Base-by-base conservation (phyloP, 2,113 vertebrate species). In the Piprites chloris region DNA sequence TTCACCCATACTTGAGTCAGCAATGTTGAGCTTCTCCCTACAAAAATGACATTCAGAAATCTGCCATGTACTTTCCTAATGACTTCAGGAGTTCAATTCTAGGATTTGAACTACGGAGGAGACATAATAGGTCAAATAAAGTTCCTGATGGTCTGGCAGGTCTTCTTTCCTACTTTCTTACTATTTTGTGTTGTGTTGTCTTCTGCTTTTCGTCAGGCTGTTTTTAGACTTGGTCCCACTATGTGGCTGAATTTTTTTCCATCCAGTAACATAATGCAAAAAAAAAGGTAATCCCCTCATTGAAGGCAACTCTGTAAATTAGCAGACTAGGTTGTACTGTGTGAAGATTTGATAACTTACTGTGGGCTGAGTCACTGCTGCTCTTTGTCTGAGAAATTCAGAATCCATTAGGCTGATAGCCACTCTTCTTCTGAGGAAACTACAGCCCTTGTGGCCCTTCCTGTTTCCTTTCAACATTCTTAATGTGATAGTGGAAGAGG, bases 381-480 rank as follows among this genome's bases (percentile, higher is more conserved):
- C 80, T 95, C 85, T 97, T 97, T 96, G 95, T 97, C 91, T 95
- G 87, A 97, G 96, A 94, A 97, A 95, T 56, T 89, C 92, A 94
- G 65, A 90, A 37, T 95, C 81, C 95, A 91, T 96, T 97, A 97
- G 91, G 75, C 83, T 93, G 92, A 93, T 96, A 96, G 72, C 82
- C 95, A 87, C 95, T 89, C 72, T 91, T 96, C 93, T 95, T 96
- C 94, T 94, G 85, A 87, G 96, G 96, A 97, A 97, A 92, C 77
- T 93, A 86, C 96, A 87, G 93, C 90, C 90, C 87, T 96, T 86
- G 89, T 95, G 88, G 91, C 95, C 86, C 76, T 97, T 95, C 91
- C 96, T 97, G 81, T 97, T 98, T 97, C 93, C 97, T 97, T 97
- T 96, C 95, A 97, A 97, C 91, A 92, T 97, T 96, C 85, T 97